Conservation (phyloP, 2,113 vertebrate genomes). For the Hirundichthys speculiger region DNA sequence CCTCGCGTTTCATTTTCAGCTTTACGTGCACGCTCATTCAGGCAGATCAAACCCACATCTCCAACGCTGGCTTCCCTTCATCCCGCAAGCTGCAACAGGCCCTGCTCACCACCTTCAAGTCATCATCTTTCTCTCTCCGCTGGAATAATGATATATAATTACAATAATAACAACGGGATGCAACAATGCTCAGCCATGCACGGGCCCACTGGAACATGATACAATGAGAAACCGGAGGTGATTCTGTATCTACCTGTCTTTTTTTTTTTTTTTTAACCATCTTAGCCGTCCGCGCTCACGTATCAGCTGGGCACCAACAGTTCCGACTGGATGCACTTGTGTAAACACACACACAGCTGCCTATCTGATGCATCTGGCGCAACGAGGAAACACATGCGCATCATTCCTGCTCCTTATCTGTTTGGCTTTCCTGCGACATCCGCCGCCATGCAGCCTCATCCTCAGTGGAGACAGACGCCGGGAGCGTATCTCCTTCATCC, state of each 20-base stretch:
- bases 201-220: constrained; percentile 24
- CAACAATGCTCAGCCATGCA: constrained; percentile 45
- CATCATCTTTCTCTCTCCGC: constrained; percentile 68
- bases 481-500: constrained; percentile 74
- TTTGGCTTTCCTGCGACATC: constrained; percentile 74
- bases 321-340: constrained; percentile 54
- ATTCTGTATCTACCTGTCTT: constrained; percentile 9
- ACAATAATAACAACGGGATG: constrained; percentile 72
- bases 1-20: constrained; percentile 20
- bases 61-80: constrained; percentile 56
- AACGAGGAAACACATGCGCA: constrained; percentile 79
- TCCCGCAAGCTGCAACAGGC: constrained; percentile 73
- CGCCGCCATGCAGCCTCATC: constrained; percentile 74
- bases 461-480: constrained; percentile 71
- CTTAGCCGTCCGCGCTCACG: constrained; percentile 17
- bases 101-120: constrained; percentile 64
- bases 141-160: constrained; percentile 78
- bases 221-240: constrained; percentile 29
- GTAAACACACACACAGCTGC: constrained; percentile 67
- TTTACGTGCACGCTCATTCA: constrained; percentile 43
- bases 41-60: constrained; percentile 66
- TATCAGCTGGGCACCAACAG: constrained; percentile 8
- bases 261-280: constrained; percentile 1
- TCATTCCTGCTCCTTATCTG: constrained; percentile 78
- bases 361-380: constrained; percentile 78